These are phyloP conservation scores for Cephus sareptanus DNA, from an alignment of 2,888 invertebrate species.

Conservation along the genomic window DNA sequence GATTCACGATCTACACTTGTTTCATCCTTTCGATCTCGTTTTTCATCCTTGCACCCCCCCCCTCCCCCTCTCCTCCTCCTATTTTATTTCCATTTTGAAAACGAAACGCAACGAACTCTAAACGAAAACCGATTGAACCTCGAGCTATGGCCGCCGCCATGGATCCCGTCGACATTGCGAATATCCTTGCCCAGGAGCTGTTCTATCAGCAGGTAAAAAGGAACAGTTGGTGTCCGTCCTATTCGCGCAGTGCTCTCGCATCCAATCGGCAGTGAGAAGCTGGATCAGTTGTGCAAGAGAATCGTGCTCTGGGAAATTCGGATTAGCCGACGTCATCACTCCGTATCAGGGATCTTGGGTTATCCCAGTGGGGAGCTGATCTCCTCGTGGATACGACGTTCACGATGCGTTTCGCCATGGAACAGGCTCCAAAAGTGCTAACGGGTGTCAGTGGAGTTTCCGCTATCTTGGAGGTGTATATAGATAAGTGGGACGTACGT, in stretches of 20 bases:
- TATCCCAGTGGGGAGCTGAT: too few species aligned
- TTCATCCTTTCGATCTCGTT: not conserved
- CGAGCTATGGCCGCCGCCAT: conserved; percentile 66
- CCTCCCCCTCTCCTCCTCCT: not conserved
- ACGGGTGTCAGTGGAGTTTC: not conserved
- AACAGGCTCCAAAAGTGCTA: not conserved
- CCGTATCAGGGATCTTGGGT: too few species aligned
- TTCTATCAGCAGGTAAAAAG: conserved; percentile 82
- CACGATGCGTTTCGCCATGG: too few species aligned
- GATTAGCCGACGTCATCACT: too few species aligned
- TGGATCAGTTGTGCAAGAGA: too few species aligned
- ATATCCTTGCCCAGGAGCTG: conserved; percentile 85
- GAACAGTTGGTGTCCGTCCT: not conserved
- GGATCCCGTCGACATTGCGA: conserved; percentile 87
- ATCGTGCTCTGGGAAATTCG: too few species aligned
- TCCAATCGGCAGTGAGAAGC: too few species aligned
- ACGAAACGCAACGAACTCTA: conserved; percentile 32
- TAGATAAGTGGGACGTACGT: too few species aligned
- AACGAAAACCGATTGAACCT: conserved; percentile 27
- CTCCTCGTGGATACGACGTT: too few species aligned
- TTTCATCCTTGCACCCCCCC: not conserved
- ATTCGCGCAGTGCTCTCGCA: too few species aligned
- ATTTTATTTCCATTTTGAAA: conserved; percentile 2
- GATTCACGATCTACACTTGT: not conserved
- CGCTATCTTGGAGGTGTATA: not conserved